Conservation (phyloP, 2,797 vertebrate species). For the Falco columbarius region DNA sequence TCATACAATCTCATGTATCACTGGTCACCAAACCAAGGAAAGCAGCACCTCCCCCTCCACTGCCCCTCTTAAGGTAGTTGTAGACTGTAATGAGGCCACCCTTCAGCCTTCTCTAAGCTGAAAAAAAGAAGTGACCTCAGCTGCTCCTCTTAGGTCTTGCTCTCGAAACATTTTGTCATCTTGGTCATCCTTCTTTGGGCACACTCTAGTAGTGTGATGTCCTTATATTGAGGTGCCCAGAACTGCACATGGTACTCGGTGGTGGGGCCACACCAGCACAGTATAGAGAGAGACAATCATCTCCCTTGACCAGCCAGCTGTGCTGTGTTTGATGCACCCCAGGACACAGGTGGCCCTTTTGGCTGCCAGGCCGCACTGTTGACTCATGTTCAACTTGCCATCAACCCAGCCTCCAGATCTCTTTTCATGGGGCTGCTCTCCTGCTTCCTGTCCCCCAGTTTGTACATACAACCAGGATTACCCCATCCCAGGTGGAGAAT, state of each 20-base stretch:
- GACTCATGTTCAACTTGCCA: no score
- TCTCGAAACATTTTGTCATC: no score
- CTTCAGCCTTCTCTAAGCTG: background rate
- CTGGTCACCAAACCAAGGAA: no score
- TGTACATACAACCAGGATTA: background rate
- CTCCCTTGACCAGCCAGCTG: fast-evolving
- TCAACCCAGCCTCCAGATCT: no score
- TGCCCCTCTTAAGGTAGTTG: background rate
- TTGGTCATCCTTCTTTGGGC: no score
- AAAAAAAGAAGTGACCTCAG: background rate
- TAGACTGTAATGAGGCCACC: background rate
- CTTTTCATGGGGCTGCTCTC: background rate
- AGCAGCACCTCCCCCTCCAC: no score
- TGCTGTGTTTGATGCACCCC: fast-evolving
- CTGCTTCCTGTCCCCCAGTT: background rate
- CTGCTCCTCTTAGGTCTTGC: no score
- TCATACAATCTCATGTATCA: no score
- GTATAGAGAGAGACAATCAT: background rate
- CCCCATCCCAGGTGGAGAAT: background rate
- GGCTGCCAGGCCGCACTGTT: background rate
- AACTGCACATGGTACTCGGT: no score
- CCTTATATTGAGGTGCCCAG: no score
- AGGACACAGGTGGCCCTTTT: background rate
- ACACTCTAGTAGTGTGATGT: no score
- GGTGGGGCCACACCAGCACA: no score